Conservation (phyloP, 2,797 vertebrate genomes). For the Sebastes minor region DNA sequence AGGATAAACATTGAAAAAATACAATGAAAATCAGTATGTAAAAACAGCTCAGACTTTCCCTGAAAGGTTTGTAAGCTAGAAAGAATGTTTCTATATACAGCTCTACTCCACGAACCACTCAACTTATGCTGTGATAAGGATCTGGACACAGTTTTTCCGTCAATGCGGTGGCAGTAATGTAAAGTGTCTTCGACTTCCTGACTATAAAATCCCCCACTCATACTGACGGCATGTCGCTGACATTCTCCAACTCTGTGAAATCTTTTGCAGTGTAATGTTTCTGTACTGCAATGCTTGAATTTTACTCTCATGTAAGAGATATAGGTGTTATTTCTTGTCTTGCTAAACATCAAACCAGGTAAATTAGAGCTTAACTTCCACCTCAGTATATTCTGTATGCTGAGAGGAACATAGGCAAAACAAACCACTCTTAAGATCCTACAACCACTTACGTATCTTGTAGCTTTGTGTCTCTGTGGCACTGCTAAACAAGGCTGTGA, state of each 20-base stretch:
- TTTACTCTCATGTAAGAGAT: background rate
- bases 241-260: background rate
- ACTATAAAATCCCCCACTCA: conserved; percentile 4
- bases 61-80: background rate
- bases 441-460: background rate
- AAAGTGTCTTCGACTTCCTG: conserved; percentile 14
- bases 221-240: background rate
- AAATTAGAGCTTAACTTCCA: background rate
- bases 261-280: background rate
- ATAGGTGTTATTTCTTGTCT: background rate
- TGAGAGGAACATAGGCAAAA: background rate
- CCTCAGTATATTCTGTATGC: background rate
- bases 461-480: background rate
- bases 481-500: background rate
- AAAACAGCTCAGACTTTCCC: background rate
- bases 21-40: background rate
- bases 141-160: conserved; percentile 11
- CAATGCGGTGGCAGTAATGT: background rate
- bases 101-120: conserved; percentile 7
- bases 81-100: conserved; percentile 3
- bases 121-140: background rate
- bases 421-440: background rate
- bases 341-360: background rate
- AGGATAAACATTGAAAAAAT: background rate
- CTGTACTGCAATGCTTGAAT: background rate